phyloP scores from a whole-genome alignment of 2,113 vertebrate species.

The Tichodroma muraria region DNA sequence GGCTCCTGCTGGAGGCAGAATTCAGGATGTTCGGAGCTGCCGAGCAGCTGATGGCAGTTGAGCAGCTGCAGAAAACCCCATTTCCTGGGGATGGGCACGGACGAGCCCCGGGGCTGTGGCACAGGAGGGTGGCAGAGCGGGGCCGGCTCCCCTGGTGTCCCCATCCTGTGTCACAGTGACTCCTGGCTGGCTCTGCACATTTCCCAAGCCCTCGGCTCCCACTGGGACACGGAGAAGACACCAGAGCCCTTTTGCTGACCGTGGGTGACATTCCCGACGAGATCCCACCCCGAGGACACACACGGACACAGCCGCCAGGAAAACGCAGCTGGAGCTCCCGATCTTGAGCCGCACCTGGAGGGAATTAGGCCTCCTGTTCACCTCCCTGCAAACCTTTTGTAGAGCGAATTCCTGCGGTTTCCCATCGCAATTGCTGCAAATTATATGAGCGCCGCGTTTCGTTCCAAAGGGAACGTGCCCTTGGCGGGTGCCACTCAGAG shows the following conservation, averaged over 20 bases:
- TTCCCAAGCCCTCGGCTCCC: background rate
- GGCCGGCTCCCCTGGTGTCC: background rate
- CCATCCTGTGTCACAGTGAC: fast-evolving
- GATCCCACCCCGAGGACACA: background rate
- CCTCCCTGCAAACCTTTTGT: constrained; percentile 33
- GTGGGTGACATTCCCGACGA: fast-evolving
- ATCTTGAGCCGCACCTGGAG: constrained; percentile 8
- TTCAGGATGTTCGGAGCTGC: background rate
- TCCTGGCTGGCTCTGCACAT: background rate
- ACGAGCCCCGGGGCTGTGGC: fast-evolving
- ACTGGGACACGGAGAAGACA: background rate
- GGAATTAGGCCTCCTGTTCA: constrained; percentile 13
- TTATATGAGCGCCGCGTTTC: background rate
- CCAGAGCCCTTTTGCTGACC: background rate
- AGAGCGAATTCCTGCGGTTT: constrained; percentile 46
- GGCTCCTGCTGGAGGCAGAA: background rate
- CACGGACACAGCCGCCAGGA: background rate
- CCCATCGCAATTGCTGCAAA: constrained; percentile 6
- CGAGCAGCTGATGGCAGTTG: too few species aligned
- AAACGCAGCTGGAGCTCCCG: background rate
- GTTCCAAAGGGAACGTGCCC: background rate
- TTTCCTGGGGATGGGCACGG: fast-evolving
- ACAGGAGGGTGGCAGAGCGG: background rate
- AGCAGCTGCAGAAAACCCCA: background rate
- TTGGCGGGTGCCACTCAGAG: background rate